Evolutionary conservation across 2,797 vertebrate genomes (phyloP).

Genomic region (Eulemur rubriventer): DNA sequence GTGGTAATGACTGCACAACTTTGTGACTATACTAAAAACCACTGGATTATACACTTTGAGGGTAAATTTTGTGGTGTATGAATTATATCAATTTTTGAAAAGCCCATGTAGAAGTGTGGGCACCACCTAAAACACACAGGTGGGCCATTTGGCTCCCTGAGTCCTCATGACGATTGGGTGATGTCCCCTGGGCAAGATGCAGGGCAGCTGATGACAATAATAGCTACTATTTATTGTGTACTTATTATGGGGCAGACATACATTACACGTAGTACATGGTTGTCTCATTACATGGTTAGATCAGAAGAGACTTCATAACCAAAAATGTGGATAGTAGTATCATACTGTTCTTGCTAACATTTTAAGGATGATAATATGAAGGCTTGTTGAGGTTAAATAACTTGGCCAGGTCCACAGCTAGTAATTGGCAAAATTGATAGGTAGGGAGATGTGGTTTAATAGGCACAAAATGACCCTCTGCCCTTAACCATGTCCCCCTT

Average conservation of each 20-base stretch:
- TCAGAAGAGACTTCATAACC: neutral
- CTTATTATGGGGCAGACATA: neutral
- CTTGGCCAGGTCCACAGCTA: neutral
- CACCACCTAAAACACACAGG: neutral
- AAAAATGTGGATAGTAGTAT: neutral
- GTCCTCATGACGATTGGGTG: neutral
- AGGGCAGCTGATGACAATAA: neutral
- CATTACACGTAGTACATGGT: neutral
- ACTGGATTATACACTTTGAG: neutral
- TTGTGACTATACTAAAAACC: neutral
- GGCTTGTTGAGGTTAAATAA: neutral
- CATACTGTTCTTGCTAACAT: neutral
- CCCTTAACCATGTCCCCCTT: neutral
- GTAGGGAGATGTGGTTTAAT: neutral
- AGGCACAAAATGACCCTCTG: neutral
- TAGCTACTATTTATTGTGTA: neutral
- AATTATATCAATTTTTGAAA: slow-evolving; percentile 16
- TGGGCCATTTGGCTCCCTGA: neutral
- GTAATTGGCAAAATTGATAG: neutral
- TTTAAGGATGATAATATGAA: neutral
- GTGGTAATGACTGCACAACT: neutral
- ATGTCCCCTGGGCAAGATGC: neutral
- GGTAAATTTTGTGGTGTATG: neutral
- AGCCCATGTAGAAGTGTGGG: neutral
- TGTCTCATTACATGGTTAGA: neutral